Percentiles rank a stretch among this genome's conserved stretches.
Evolutionary conservation across 2,113 vertebrate genomes (phyloP).

Genomic region (Chaetodon auriga): DNA sequence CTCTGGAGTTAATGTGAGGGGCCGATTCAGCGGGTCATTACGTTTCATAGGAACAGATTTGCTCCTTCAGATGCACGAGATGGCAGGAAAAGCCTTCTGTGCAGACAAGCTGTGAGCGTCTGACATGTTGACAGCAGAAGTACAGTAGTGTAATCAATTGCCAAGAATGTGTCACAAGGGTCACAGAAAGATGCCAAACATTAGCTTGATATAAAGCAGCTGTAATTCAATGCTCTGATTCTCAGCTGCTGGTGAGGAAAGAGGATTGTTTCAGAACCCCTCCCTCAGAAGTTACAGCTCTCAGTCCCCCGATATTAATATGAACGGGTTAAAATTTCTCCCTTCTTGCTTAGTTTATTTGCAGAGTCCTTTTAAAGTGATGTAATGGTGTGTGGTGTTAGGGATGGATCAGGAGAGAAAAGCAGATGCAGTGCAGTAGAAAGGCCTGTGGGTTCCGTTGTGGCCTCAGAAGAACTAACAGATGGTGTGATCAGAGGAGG

Average conservation of each 20-base stretch:
- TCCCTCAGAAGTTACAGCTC: background rate
- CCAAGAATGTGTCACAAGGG: background rate
- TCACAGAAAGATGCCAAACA: background rate
- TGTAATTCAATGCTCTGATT: background rate
- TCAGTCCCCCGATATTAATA: background rate
- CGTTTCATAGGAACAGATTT: no score
- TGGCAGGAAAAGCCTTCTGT: no score
- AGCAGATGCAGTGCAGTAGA: background rate
- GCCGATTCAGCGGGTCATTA: no score
- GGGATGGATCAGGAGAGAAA: background rate
- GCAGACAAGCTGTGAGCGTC: no score
- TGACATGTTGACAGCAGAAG: no score
- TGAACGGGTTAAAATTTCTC: background rate
- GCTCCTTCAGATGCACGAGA: no score
- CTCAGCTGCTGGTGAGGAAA: background rate
- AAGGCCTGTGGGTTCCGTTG: background rate
- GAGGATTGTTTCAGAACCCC: background rate
- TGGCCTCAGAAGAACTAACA: background rate
- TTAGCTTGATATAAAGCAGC: background rate
- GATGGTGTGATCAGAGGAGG: constrained; percentile 12
- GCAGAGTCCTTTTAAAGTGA: background rate
- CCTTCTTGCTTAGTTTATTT: background rate
- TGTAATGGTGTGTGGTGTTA: background rate
- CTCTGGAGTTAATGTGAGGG: no score
- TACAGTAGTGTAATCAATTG: background rate